phyloP scores from a whole-genome alignment of 2,888 invertebrate species.

The Eupithecia inturbata region DNA sequence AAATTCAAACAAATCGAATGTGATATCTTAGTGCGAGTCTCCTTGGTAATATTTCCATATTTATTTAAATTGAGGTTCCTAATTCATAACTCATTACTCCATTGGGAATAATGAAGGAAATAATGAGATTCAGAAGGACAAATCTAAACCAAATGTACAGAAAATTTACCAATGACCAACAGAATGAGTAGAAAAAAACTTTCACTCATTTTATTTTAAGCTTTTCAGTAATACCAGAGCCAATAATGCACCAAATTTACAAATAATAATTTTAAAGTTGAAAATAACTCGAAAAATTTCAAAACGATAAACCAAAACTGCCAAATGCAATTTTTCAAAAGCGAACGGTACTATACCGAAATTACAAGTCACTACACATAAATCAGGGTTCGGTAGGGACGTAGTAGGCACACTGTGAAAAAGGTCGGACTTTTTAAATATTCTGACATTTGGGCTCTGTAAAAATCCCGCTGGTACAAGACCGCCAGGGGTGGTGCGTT shows the following conservation, averaged over 20 bases:
- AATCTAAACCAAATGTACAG: too few species aligned
- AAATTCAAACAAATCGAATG: too few species aligned
- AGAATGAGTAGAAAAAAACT: not conserved
- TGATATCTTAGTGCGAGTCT: too few species aligned
- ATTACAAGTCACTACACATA: conserved; percentile 39
- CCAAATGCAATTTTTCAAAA: conserved; percentile 28
- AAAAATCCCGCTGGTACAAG: too few species aligned
- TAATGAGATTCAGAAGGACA: too few species aligned
- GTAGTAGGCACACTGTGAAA: not conserved
- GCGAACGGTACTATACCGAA: conserved; percentile 30
- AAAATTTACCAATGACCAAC: too few species aligned
- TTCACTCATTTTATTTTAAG: not conserved
- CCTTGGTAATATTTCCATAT: too few species aligned
- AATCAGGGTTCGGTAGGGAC: conserved; percentile 33
- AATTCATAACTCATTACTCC: too few species aligned
- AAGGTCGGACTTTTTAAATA: not conserved
- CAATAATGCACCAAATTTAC: not conserved
- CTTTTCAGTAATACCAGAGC: conserved; percentile 13
- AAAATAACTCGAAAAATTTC: conserved; percentile 19
- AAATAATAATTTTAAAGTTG: conserved; percentile 10
- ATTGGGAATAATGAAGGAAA: too few species aligned
- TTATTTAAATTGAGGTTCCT: too few species aligned
- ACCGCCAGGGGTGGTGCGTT: too few species aligned
- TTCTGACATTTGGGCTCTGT: too few species aligned
- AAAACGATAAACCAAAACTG: conserved; percentile 20